Evolutionary conservation across 2,888 invertebrate species (phyloP).

Genomic region (Leptarthrus brevirostris): DNA sequence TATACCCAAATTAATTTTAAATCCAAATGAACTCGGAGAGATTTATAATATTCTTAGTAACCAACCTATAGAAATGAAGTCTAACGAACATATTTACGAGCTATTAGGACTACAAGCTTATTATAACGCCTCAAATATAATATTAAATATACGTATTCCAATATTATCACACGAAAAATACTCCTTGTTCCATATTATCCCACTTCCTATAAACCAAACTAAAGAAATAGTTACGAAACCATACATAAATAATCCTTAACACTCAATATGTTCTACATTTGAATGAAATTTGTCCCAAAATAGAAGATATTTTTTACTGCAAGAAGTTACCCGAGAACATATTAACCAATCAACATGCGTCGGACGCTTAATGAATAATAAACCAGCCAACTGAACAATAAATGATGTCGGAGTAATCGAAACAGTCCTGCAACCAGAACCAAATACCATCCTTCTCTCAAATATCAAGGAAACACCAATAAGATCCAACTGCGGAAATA

Average conservation of each 20-base stretch:
- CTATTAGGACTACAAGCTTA: neutral
- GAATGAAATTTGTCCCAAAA: constrained; percentile 12
- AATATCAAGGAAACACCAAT: constrained; percentile 11
- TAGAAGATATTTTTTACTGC: neutral
- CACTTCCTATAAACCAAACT: too few relatives aligned
- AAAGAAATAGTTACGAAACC: neutral
- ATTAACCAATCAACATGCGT: constrained; percentile 5
- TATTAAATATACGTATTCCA: too few relatives aligned
- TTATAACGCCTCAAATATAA: constrained; percentile 27
- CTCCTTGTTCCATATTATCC: too few relatives aligned
- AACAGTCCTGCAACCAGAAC: constrained; percentile 31
- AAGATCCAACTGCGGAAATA: constrained; percentile 22
- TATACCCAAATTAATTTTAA: constrained; percentile 51
- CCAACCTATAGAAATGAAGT: constrained; percentile 47
- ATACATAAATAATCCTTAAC: constrained; percentile 3
- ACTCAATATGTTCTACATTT: constrained; percentile 14
- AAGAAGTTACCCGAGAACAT: neutral
- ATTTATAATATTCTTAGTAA: constrained; percentile 46
- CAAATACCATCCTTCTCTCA: constrained; percentile 36
- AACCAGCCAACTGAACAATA: constrained; percentile 34
- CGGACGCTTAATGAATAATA: constrained; percentile 6
- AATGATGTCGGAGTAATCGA: neutral
- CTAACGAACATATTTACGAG: constrained; percentile 51
- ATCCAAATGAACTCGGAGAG: constrained; percentile 50
- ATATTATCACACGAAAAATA: too few relatives aligned